Percentiles rank a stretch among this genome's conserved stretches.
Conservation (phyloP, 35 echinoderm and acorn worm species). For the Anneissia japonica region DNA sequence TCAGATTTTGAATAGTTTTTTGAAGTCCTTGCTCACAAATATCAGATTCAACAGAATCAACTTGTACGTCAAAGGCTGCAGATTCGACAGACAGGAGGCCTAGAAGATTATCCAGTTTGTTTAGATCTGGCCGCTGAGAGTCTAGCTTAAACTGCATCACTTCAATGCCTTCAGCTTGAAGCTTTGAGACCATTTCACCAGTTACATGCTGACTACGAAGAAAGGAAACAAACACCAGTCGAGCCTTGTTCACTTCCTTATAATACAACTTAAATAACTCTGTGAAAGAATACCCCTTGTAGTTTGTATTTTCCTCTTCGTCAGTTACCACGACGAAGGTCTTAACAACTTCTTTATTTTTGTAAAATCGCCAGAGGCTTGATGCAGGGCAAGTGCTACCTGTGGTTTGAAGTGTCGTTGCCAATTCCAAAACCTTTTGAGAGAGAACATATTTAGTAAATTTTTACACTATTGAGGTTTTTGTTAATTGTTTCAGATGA, state of each 20-base stretch:
- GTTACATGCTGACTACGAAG: conserved; percentile 39
- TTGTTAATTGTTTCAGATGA: too few species aligned
- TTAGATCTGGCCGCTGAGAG: conserved; percentile 50
- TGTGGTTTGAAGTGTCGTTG: conserved; percentile 40
- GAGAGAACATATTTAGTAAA: too few species aligned
- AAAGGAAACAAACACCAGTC: conserved; percentile 93
- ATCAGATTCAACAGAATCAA: conserved; percentile 11
- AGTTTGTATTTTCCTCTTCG: conserved; percentile 68
- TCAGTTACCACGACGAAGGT: conserved; percentile 93
- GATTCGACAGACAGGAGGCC: conserved; percentile 60
- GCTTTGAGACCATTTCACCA: conserved; percentile 53
- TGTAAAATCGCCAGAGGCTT: conserved; percentile 71
- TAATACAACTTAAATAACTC: conserved; percentile 75
- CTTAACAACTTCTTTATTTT: conserved; percentile 70
- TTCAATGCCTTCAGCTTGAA: conserved; percentile 35
- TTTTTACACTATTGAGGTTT: too few species aligned
- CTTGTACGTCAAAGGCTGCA: conserved; percentile 43
- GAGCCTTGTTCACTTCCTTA: conserved; percentile 52
- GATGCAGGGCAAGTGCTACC: conserved; percentile 66
- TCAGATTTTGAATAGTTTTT: too few species aligned
- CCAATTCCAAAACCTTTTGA: conserved; percentile 62
- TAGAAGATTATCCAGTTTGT: conserved; percentile 78
- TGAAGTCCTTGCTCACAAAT: neutral
- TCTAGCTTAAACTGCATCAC: conserved; percentile 69
- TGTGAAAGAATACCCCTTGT: conserved; percentile 37